Base-by-base conservation (phyloP, 2,888 invertebrate species). In the Aphodius sticticus region DNA sequence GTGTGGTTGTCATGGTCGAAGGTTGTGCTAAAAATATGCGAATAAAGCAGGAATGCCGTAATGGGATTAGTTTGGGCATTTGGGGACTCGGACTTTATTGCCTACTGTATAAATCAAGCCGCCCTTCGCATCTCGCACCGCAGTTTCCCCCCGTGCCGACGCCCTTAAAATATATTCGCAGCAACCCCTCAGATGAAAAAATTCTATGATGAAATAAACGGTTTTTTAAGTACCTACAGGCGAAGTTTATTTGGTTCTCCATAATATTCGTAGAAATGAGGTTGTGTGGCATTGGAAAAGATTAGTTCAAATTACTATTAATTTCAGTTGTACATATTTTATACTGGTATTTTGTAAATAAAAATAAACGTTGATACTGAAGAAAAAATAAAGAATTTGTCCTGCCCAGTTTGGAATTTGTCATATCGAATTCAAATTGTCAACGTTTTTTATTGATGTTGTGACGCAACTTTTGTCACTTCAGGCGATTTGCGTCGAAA, bases 31-130 rank as follows among this genome's bases (percentile, higher is more conserved):
- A 53, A 53, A 53, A 53, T 53, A 53, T 53, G 53, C 53, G 53
- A 53, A 53, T 53, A 53, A 53, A 53, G 53, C 53, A 53, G 53
- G 53, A 53, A 53, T 53, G 53, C 53, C 53, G 53, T 53, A 53
- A 53, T 53, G 53, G 53, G 53, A 53, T 53, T 53, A 53, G 53
- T 53, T 53, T 12, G 53, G 53, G 53, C 53, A 9, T 53, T 53
- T 53, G 53, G 53, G 53, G 53, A 2, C 53, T 53, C 53, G 53
- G 53, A 53, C 53, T 53, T 53, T 53, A 53, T 53, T 53, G 53
- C 53, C 53, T 3, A 53, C 53, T 53, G 53, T 53, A 53, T 53
- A 53, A 53, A 53, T 53, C 53, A 53, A 53, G 53, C 53, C 53
- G 7, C 12, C 53, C 53, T 12, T 53, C 53, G 53, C 53, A 53